Conservation (phyloP, 2,888 invertebrate species). For the Hirtodrosophila confusa region DNA sequence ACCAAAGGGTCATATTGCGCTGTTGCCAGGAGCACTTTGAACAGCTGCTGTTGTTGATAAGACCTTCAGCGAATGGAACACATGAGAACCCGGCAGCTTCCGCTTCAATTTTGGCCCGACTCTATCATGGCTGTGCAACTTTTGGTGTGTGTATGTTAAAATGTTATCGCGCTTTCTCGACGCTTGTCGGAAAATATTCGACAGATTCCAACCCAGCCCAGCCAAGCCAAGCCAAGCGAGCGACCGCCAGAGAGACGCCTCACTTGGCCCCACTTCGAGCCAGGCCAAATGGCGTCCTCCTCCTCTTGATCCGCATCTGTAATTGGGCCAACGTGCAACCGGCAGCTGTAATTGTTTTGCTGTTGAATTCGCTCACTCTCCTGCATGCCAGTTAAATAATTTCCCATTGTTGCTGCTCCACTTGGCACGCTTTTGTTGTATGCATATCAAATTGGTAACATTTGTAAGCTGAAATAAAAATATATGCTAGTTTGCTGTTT, state of each 20-base stretch:
- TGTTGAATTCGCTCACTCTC: slow-evolving; percentile 57
- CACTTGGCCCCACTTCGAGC: background rate
- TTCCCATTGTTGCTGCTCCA: slow-evolving; percentile 30
- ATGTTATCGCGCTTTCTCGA: slow-evolving; percentile 73
- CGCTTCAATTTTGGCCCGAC: slow-evolving; percentile 23
- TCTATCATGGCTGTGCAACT: slow-evolving; percentile 19
- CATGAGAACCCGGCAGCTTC: slow-evolving; percentile 29
- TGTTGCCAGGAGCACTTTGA: slow-evolving; percentile 19
- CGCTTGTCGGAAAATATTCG: slow-evolving; percentile 67
- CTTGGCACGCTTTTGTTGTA: slow-evolving; percentile 47
- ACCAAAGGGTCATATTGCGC: slow-evolving; percentile 65
- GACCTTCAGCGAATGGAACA: slow-evolving; percentile 23
- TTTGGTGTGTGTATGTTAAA: slow-evolving; percentile 52
- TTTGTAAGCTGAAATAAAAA: slow-evolving; percentile 35
- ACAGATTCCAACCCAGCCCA: slow-evolving; percentile 32
- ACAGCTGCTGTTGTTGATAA: slow-evolving; percentile 33
- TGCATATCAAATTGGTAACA: slow-evolving; percentile 36
- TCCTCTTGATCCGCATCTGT: slow-evolving; percentile 41
- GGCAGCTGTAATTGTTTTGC: slow-evolving; percentile 72
- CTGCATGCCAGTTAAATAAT: slow-evolving; percentile 33
- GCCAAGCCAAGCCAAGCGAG: slow-evolving; percentile 3
- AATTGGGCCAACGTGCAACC: slow-evolving; percentile 67
- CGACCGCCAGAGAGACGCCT: slow-evolving; percentile 22
- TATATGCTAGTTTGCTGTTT: no score
- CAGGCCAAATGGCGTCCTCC: no score